Evolutionary conservation across 1,140 invertebrate genomes (phyloP).

Genomic region (Alviniconcha marisindica): DNA sequence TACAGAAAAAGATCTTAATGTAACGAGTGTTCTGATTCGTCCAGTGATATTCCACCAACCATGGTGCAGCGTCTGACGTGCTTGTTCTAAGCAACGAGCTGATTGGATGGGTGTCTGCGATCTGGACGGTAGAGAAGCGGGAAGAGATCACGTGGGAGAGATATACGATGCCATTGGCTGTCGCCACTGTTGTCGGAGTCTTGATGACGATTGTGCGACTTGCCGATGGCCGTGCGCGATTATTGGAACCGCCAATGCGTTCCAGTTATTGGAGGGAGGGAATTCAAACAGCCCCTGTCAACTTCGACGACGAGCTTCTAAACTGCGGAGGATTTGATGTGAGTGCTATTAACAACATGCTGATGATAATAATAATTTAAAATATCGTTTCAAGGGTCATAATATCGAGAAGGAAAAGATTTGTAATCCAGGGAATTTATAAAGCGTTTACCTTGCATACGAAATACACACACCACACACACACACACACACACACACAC

Average conservation of each 20-base stretch:
- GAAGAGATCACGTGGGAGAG: not conserved
- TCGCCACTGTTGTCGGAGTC: not conserved
- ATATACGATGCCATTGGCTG: not conserved
- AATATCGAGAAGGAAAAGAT: too few species aligned
- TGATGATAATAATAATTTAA: too few species aligned
- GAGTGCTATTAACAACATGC: too few species aligned
- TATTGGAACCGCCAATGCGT: slow-evolving; percentile 92
- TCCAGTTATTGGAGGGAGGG: slow-evolving; percentile 96
- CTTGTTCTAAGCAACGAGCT: not conserved
- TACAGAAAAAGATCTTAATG: too few species aligned
- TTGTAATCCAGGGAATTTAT: too few species aligned
- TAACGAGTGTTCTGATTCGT: too few species aligned
- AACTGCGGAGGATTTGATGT: slow-evolving; percentile 86
- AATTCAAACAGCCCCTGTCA: slow-evolving; percentile 85
- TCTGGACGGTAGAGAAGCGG: not conserved
- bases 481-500: too few species aligned
- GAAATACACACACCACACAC: too few species aligned
- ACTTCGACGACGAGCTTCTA: slow-evolving; percentile 93
- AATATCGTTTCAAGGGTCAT: too few species aligned
- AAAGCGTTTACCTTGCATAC: too few species aligned
- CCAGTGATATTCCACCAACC: too few species aligned
- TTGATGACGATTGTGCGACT: slow-evolving; percentile 21
- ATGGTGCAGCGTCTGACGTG: too few species aligned
- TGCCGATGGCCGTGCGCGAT: slow-evolving; percentile 83
- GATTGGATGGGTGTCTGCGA: not conserved